Evolutionary conservation across 2,113 vertebrate species (phyloP).

Genomic region (Pan troglodytes): DNA sequence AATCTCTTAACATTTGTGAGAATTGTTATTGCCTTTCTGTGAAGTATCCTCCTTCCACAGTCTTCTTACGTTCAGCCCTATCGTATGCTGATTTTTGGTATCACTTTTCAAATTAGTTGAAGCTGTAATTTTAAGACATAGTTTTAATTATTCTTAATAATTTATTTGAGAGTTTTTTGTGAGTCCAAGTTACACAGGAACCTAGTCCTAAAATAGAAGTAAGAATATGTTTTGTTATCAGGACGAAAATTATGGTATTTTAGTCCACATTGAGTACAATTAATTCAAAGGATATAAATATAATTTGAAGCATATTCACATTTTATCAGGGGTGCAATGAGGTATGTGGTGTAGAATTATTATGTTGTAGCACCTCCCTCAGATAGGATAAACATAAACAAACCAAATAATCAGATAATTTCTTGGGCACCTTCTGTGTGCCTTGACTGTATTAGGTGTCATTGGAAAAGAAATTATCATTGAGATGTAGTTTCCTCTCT

Average conservation of each 20-base stretch:
- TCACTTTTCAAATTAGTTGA: constrained; percentile 63
- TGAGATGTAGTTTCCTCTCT: not conserved
- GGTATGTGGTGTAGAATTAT: not conserved
- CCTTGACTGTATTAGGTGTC: not conserved
- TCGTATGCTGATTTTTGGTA: constrained; percentile 62
- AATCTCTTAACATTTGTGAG: constrained; percentile 33
- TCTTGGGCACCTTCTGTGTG: not conserved
- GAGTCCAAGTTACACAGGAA: not conserved
- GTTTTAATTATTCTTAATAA: constrained; percentile 41
- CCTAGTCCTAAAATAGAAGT: not conserved
- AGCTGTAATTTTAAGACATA: constrained; percentile 57
- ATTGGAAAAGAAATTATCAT: not conserved
- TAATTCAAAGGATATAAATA: not conserved
- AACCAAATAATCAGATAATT: not conserved
- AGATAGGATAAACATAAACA: not conserved
- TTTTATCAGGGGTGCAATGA: not conserved
- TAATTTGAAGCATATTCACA: not conserved
- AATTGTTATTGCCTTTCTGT: constrained; percentile 57
- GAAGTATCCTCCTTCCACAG: not conserved
- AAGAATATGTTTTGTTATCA: not conserved
- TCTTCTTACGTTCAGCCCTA: constrained; percentile 3
- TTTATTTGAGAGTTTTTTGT: not conserved
- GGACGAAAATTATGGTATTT: not conserved
- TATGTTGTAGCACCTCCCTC: not conserved
- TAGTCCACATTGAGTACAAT: not conserved